These are phyloP conservation scores for Kobus ellipsiprymnus DNA, from an alignment of 2,113 vertebrate species.

Conservation along the genomic window DNA sequence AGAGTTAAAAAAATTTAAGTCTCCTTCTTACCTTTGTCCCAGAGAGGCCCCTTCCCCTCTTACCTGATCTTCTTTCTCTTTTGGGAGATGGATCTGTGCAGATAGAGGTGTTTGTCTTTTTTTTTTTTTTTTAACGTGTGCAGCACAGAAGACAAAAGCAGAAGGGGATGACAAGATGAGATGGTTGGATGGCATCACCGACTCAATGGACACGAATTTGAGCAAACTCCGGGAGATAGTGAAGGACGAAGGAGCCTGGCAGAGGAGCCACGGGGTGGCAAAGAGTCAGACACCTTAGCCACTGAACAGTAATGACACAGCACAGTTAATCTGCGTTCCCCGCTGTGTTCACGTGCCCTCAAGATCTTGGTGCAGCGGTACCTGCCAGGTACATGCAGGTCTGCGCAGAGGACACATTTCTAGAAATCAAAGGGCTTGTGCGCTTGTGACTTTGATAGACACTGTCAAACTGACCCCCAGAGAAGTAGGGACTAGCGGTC, in stretches of 20 bases:
- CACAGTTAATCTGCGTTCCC: neutral
- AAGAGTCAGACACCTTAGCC: neutral
- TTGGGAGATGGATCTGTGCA: neutral
- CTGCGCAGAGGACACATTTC: rapidly evolving
- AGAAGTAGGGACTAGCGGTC: neutral
- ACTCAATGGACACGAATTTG: neutral
- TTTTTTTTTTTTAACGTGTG: neutral
- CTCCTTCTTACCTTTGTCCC: neutral
- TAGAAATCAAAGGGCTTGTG: no score
- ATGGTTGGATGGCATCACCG: neutral
- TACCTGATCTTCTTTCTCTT: neutral
- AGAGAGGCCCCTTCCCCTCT: neutral
- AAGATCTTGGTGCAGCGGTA: rapidly evolving
- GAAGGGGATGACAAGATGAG: neutral
- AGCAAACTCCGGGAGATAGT: neutral
- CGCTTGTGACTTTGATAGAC: neutral
- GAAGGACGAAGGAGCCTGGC: neutral
- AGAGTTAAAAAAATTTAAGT: neutral
- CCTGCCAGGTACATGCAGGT: neutral
- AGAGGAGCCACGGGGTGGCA: neutral
- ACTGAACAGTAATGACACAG: neutral
- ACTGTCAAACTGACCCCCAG: rapidly evolving
- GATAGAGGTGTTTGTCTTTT: rapidly evolving
- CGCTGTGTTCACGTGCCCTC: rapidly evolving
- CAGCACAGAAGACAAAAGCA: neutral